Evolutionary conservation across 2,888 invertebrate species (phyloP), one percentile per base, ranked within the genome.

Genomic region (Drosophila lacicola): DNA sequence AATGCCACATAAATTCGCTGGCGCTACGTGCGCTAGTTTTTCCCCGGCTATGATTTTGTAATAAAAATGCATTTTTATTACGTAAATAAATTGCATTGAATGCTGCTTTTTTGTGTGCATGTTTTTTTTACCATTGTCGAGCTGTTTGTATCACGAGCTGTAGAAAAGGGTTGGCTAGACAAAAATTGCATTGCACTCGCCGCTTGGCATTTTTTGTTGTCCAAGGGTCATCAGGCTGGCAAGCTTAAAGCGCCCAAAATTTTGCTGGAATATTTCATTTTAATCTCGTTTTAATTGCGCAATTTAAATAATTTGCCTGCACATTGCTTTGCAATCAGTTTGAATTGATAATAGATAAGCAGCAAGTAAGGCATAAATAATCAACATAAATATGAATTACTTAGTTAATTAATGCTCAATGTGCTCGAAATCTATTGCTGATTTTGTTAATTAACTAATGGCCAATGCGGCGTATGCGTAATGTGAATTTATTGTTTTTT

Each of bases 61-160:
- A 74, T 88, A 83, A 88, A 84, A 84, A 68, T 83, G 76, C 71
- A 80, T 74, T 85, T 89, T 89, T 87, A 86, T 87, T 83, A 79
- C 84, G 74, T 88, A 83, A 88, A 88, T 88, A 88, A 82, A 88
- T 88, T 86, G 83, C 80, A 75, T 80, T 88, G 54, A 73, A 78
- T 78, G 50, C 50, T 39, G 17, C 21, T 67, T 58, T 58, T 53
- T 66, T 46, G 41, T 50, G 33, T 34, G 50, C 36, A 61, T 51
- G 34, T 3, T 29, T 25, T 5, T 34, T 19, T 36, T 25, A 6
- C 17, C 56, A 70, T 71, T 70, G 73, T 85, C 56, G 65, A 49
- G 64, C 66, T 70, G 72, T 60, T 70, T 67, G 80, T 53, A 63
- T 53, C 66, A 65, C 58, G 41, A 54, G 33, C 49, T 51, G 39